Percentiles rank a stretch among this genome's conserved stretches.
Conservation (phyloP, 2,113 vertebrate species). For the Atlantisia rogersi region DNA sequence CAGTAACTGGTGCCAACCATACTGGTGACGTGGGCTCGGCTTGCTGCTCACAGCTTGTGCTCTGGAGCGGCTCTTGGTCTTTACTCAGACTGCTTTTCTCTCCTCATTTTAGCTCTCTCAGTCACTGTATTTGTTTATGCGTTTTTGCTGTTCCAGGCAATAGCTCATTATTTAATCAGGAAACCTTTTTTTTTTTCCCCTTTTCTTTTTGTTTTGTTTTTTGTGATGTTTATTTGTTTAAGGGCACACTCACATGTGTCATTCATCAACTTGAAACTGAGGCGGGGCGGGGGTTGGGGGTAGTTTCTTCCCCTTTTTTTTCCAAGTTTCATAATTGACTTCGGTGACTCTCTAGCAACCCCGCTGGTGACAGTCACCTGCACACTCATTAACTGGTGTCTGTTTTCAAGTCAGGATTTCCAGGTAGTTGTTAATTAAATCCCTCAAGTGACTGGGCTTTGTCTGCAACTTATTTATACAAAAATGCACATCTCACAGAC, state of each 20-base stretch:
- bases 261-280: neutral
- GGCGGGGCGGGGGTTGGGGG: too few relatives aligned
- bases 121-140: neutral
- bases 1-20: neutral
- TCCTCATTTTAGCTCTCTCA: neutral
- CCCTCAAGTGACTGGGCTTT: neutral
- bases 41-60: neutral
- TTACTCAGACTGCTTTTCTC: neutral
- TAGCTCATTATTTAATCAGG: constrained; percentile 43
- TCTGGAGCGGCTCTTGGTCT: neutral
- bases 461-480: neutral
- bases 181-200: neutral
- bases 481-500: neutral
- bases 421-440: neutral
- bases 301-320: neutral
- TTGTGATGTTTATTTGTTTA: constrained; percentile 9
- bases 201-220: neutral
- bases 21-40: neutral
- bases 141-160: constrained; percentile 19
- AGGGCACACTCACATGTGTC: neutral
- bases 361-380: neutral
- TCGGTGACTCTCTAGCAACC: neutral
- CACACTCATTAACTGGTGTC: neutral
- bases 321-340: neutral
- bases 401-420: neutral